phyloP scores from a whole-genome alignment of 2,113 vertebrate species.

The Myrmecobius fasciatus region DNA sequence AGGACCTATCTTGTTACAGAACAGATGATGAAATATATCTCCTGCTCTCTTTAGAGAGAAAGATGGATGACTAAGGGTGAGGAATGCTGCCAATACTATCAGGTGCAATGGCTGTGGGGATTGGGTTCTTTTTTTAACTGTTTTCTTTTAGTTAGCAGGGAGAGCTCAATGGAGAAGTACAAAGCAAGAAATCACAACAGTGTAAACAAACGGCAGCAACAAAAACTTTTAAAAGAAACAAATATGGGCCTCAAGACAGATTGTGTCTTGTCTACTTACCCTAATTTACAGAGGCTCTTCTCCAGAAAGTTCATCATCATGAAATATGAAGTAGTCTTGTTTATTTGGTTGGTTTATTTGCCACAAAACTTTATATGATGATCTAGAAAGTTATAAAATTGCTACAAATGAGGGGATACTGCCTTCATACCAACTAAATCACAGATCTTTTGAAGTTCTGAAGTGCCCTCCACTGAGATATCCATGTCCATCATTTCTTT shows the following conservation, averaged over 20 bases:
- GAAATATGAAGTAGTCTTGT: not conserved
- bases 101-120: not conserved
- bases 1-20: not conserved
- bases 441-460: not conserved
- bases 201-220: not conserved
- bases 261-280: not conserved
- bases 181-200: not conserved
- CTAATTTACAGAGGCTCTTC: not conserved
- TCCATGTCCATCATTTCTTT: slow-evolving; percentile 29
- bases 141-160: not conserved
- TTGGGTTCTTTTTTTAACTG: not conserved
- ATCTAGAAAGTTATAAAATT: not conserved
- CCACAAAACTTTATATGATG: not conserved
- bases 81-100: not conserved
- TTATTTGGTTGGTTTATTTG: not conserved
- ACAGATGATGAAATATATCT: not conserved
- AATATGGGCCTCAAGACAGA: not conserved
- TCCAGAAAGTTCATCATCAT: not conserved
- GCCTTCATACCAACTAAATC: not conserved
- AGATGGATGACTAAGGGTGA: not conserved
- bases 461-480: not conserved
- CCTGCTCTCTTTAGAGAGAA: not conserved
- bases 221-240: not conserved
- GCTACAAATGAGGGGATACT: not conserved
- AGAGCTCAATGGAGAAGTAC: not conserved